phyloP scores from a whole-genome alignment of 2,113 vertebrate genomes.

The Carettochelys insculpta region DNA sequence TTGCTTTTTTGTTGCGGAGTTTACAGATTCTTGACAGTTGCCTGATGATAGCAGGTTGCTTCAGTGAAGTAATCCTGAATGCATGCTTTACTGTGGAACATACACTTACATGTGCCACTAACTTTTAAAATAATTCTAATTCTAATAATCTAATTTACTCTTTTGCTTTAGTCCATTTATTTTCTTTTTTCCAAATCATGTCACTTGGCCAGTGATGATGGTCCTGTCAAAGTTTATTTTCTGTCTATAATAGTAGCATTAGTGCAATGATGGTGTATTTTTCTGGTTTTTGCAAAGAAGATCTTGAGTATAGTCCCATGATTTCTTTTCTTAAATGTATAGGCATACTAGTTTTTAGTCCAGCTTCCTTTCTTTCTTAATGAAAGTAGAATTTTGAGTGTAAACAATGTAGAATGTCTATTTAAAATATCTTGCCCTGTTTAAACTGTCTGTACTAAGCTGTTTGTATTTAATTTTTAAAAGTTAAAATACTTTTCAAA shows the following conservation, averaged over 20 bases:
- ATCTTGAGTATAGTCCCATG: background rate
- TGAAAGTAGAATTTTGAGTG: conserved; percentile 32
- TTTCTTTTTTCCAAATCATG: background rate
- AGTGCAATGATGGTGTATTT: conserved; percentile 28
- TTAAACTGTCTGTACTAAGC: background rate
- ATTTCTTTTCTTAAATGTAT: background rate
- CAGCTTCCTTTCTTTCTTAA: background rate
- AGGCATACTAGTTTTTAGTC: background rate
- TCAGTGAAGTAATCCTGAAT: background rate
- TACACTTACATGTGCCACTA: background rate
- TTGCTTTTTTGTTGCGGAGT: background rate
- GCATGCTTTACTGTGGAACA: conserved; percentile 18
- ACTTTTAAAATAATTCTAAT: background rate
- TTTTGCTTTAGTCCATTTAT: background rate
- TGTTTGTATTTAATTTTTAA: background rate
- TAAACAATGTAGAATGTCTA: background rate
- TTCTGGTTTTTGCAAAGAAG: conserved; percentile 10
- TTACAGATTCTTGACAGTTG: conserved; percentile 40
- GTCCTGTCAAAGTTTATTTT: background rate
- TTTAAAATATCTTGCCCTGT: background rate
- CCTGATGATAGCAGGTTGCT: conserved; percentile 3
- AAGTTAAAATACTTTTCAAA: accelerated
- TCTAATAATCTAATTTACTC: background rate
- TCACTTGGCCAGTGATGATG: background rate
- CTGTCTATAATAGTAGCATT: background rate